Conservation (phyloP, 2,888 invertebrate species). For the Andrena chrysosceles region DNA sequence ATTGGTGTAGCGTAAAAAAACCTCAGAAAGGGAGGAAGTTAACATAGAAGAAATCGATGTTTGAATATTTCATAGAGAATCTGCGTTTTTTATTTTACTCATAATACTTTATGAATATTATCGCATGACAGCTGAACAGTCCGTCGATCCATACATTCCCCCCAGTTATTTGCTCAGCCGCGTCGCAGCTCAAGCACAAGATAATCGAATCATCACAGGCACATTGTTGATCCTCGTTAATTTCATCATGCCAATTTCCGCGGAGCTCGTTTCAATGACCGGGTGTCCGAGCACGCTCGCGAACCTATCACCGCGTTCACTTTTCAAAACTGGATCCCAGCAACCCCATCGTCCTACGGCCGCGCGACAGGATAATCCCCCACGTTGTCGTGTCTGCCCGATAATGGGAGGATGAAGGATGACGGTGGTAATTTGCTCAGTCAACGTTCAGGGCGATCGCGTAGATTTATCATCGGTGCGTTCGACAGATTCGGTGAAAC, state of each 20-base stretch:
- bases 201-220: background rate
- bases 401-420: conserved; percentile 55
- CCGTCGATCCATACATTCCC: background rate
- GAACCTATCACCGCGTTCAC: conserved; percentile 10
- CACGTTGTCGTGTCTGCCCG: conserved; percentile 22
- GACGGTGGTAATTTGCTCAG: conserved; percentile 54
- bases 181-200: conserved; percentile 3
- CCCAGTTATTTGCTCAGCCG: conserved; percentile 33
- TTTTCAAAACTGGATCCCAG: conserved; percentile 3
- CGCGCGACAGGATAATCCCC: conserved; percentile 21
- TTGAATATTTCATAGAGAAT: too few species aligned
- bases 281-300: background rate
- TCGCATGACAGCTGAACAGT: background rate
- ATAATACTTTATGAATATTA: background rate
- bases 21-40: background rate
- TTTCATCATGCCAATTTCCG: conserved; percentile 17
- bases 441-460: conserved; percentile 48
- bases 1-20: too few species aligned
- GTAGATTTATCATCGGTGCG: conserved; percentile 46
- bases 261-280: conserved; percentile 8
- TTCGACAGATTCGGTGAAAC: background rate
- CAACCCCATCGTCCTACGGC: conserved; percentile 8
- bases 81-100: too few species aligned
- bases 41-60: too few species aligned
- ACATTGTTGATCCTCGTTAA: conserved; percentile 25